These are phyloP conservation scores for Semnornis frantzii DNA, from an alignment of 2,113 vertebrate genomes.

Conservation along the genomic window DNA sequence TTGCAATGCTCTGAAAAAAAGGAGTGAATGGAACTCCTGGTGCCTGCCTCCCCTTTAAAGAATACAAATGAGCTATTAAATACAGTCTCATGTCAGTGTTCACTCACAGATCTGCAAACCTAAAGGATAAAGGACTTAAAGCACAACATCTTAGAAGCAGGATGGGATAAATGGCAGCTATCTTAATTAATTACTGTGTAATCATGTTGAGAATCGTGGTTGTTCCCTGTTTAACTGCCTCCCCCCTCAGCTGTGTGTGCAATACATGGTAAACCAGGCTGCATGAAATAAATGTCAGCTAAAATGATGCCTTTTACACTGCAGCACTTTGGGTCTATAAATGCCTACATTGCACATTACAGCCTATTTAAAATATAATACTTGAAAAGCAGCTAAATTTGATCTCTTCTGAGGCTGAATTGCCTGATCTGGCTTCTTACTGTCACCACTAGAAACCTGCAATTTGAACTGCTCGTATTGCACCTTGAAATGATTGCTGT, in stretches of 20 bases:
- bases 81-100: not conserved
- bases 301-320: not conserved
- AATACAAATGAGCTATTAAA: not conserved
- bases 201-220: not conserved
- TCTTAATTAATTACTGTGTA: not conserved
- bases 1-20: not conserved
- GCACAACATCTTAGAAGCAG: not conserved
- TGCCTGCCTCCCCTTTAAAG: not conserved
- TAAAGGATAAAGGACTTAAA: not conserved
- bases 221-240: not conserved
- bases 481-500: not conserved
- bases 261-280: not conserved
- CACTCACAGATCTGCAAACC: not conserved
- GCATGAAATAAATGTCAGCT: not conserved
- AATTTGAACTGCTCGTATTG: not conserved
- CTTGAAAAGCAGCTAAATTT: not conserved
- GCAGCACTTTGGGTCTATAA: not conserved
- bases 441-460: not conserved
- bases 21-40: not conserved
- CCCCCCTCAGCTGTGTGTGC: rapidly evolving
- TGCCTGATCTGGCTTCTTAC: not conserved
- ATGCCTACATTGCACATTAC: not conserved
- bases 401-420: not conserved
- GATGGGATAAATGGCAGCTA: not conserved
- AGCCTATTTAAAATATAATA: not conserved